Evolutionary conservation across 1,140 invertebrate genomes (phyloP).

Genomic region (Drosophila pruinosa): DNA sequence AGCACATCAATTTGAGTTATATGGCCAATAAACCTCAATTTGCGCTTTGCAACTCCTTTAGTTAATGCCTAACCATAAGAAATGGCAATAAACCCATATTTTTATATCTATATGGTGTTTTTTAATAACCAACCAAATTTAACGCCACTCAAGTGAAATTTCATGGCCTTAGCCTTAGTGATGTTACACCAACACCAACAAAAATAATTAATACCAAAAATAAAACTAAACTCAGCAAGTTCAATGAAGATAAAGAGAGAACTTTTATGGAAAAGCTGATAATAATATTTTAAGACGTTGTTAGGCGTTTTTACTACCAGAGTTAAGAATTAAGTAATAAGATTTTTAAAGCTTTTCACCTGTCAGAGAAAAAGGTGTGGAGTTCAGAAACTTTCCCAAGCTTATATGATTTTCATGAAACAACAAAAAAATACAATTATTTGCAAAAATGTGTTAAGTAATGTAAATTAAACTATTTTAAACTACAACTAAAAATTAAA

Average conservation of each 20-base stretch:
- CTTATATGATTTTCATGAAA: not conserved
- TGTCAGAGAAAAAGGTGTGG: not conserved
- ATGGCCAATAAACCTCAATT: slow-evolving; percentile 21
- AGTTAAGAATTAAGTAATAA: not conserved
- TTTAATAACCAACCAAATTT: slow-evolving; percentile 28
- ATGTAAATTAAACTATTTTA: too few relatives aligned
- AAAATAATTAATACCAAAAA: slow-evolving; percentile 1
- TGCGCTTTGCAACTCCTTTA: not conserved
- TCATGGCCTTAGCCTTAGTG: slow-evolving; percentile 1
- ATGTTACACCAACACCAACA: slow-evolving; percentile 2
- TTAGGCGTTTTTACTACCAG: not conserved
- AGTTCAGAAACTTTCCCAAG: not conserved
- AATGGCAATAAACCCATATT: slow-evolving; percentile 55
- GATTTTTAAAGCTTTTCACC: not conserved
- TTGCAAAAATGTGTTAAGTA: too few relatives aligned
- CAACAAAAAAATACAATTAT: not conserved
- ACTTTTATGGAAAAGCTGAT: not conserved
- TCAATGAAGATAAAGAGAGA: not conserved
- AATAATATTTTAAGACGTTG: not conserved
- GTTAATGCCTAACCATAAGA: slow-evolving; percentile 23
- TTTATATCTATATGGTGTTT: slow-evolving; percentile 35
- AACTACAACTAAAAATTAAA: too few relatives aligned
- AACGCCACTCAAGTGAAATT: slow-evolving; percentile 3
- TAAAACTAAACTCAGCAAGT: not conserved
- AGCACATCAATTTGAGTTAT: not conserved